phyloP scores from a whole-genome alignment of 2,888 invertebrate species.

The Gortyna flavago region DNA sequence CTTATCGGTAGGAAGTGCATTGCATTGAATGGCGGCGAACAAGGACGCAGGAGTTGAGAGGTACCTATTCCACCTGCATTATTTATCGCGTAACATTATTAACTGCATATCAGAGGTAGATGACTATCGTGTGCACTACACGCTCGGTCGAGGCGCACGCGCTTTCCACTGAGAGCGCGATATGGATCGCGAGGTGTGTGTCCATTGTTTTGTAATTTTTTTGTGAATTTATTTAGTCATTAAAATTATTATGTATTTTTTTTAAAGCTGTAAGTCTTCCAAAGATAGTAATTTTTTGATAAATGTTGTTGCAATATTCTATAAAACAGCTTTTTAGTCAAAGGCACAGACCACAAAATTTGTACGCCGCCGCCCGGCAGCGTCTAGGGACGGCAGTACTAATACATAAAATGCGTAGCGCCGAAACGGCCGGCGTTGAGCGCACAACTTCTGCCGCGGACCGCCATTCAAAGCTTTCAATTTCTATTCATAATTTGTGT shows the following conservation, averaged over 20 bases:
- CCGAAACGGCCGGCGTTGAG: neutral
- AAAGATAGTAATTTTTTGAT: neutral
- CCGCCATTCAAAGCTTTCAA: neutral
- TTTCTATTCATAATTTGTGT: neutral
- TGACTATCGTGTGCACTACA: slow-evolving; percentile 86
- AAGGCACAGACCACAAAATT: neutral
- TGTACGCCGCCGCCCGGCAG: neutral
- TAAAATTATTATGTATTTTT: neutral
- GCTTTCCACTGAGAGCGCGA: slow-evolving; percentile 83
- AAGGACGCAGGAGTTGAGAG: slow-evolving; percentile 74
- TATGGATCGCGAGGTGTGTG: slow-evolving; percentile 77
- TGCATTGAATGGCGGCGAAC: slow-evolving; percentile 75
- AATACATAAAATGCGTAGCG: neutral
- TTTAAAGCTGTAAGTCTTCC: neutral
- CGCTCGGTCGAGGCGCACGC: slow-evolving; percentile 84
- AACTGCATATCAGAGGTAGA: slow-evolving; percentile 87
- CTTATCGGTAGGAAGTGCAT: slow-evolving; percentile 74
- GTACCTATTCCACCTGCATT: slow-evolving; percentile 82
- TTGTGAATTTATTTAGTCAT: neutral
- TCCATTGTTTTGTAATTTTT: slow-evolving; percentile 62
- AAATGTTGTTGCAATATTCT: neutral
- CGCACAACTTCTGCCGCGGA: neutral
- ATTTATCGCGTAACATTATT: slow-evolving; percentile 88
- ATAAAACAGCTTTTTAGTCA: neutral
- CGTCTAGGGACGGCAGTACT: neutral